phyloP scores from a whole-genome alignment of 2,888 invertebrate genomes.

The Dryobotodes eremita region DNA sequence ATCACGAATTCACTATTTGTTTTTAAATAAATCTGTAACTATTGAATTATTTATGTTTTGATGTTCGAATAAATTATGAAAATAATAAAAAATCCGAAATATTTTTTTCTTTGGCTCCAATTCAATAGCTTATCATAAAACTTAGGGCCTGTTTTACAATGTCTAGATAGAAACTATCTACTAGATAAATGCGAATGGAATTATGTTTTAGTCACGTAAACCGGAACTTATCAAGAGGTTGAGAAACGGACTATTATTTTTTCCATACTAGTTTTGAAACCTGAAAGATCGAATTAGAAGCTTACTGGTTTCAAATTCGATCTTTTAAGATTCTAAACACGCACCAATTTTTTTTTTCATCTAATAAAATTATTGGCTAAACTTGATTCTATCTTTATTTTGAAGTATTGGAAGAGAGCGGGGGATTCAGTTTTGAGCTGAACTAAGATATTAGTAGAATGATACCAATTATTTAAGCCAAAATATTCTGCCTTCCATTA shows the following conservation, averaged over 20 bases:
- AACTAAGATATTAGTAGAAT: slow-evolving; percentile 20
- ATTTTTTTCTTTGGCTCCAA: neutral
- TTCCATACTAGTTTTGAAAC: neutral
- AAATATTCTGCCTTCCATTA: slow-evolving; percentile 13
- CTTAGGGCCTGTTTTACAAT: neutral
- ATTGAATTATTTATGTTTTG: slow-evolving; percentile 17
- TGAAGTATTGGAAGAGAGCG: neutral
- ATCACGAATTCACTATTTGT: slow-evolving; percentile 17
- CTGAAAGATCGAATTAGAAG: neutral
- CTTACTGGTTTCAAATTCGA: no score
- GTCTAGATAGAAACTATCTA: neutral
- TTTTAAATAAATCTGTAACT: slow-evolving; percentile 22
- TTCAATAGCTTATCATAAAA: neutral
- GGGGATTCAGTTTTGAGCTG: neutral
- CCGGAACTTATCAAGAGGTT: neutral
- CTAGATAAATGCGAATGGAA: neutral
- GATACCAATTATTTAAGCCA: slow-evolving; percentile 21
- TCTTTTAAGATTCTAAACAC: no score
- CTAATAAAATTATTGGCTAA: neutral
- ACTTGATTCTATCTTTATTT: neutral
- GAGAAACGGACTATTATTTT: neutral
- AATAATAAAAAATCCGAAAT: neutral
- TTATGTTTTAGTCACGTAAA: neutral
- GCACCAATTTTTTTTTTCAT: neutral
- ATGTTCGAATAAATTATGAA: neutral